A percentile compares a stretch with the other conserved stretches of the same genome.
phyloP scores from a whole-genome alignment of 2,113 vertebrate genomes.

The Rhipidura dahli region DNA sequence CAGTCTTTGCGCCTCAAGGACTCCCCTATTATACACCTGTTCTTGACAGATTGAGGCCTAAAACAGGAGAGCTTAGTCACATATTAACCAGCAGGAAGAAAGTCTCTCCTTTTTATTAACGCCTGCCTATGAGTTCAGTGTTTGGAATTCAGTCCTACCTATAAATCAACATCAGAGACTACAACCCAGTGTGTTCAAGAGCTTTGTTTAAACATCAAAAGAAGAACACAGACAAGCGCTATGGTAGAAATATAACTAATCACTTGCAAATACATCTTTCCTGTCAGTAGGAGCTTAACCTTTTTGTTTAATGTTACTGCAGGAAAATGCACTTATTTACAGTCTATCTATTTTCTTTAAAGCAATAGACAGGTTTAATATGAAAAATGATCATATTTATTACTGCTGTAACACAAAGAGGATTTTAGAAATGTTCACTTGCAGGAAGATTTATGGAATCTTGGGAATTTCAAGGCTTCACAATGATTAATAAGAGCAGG shows the following conservation, averaged over 20 bases:
- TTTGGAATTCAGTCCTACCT: constrained; percentile 82
- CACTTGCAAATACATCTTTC: constrained; percentile 84
- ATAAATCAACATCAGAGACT: constrained; percentile 82
- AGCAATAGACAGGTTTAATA: constrained; percentile 13
- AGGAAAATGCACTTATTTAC: constrained; percentile 67
- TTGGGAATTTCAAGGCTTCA: constrained; percentile 24
- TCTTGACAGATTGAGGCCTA: constrained; percentile 77
- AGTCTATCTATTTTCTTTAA: constrained; percentile 66
- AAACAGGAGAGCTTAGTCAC: constrained; percentile 68
- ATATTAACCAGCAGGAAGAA: constrained; percentile 74
- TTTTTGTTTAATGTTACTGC: constrained; percentile 79
- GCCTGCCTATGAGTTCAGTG: constrained; percentile 71
- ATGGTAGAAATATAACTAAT: constrained; percentile 82
- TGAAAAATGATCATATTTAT: constrained; percentile 60
- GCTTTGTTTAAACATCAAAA: constrained; percentile 87
- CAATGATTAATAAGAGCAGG: constrained; percentile 14
- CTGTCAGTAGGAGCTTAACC: constrained; percentile 82
- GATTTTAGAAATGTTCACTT: constrained; percentile 1
- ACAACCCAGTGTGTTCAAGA: constrained; percentile 78
- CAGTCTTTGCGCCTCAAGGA: constrained; percentile 70
- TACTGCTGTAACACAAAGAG: constrained; percentile 28
- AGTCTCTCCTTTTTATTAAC: constrained; percentile 72
- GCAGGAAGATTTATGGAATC: constrained; percentile 19
- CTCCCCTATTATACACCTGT: constrained; percentile 65
- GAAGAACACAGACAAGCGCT: constrained; percentile 73